A percentile compares a stretch with the other conserved stretches of the same genome.
Evolutionary conservation across 2,888 invertebrate species (phyloP).

Genomic region (Scelioninae gen. 1): DNA sequence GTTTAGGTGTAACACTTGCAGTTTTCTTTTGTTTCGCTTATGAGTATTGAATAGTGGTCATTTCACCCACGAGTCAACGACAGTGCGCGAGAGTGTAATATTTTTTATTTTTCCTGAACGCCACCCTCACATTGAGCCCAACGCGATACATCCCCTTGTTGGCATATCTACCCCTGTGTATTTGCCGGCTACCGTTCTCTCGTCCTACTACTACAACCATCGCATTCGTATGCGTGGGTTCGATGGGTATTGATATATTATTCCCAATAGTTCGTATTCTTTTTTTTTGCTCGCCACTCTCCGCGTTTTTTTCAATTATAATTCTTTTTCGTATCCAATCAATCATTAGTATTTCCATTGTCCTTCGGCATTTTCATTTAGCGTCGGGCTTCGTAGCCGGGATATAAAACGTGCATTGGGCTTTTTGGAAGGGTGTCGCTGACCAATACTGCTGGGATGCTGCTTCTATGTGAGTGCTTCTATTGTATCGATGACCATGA

Average conservation of each 20-base stretch:
- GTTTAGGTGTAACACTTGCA: constrained; percentile 78
- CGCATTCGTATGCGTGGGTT: constrained; percentile 84
- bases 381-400: constrained; percentile 79
- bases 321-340: constrained; percentile 85
- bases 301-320: constrained; percentile 84
- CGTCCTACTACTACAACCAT: constrained; percentile 65
- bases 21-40: constrained; percentile 80
- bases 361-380: constrained; percentile 85
- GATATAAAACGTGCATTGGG: constrained; percentile 71
- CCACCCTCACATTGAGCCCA: constrained; percentile 66
- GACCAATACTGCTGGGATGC: constrained; percentile 74
- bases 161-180: constrained; percentile 72
- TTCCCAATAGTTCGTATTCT: constrained; percentile 84
- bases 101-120: constrained; percentile 82
- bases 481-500: constrained; percentile 71
- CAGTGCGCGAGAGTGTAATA: constrained; percentile 82
- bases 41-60: constrained; percentile 82
- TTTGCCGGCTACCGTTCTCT: constrained; percentile 68
- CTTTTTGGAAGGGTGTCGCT: constrained; percentile 71
- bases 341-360: constrained; percentile 85
- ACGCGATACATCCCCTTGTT: constrained; percentile 69
- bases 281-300: constrained; percentile 79
- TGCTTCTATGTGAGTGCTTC: constrained; percentile 70
- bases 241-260: constrained; percentile 85
- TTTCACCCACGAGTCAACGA: constrained; percentile 80